Conservation (phyloP, 2,888 invertebrate genomes). For the Agrotis ipsilon region DNA sequence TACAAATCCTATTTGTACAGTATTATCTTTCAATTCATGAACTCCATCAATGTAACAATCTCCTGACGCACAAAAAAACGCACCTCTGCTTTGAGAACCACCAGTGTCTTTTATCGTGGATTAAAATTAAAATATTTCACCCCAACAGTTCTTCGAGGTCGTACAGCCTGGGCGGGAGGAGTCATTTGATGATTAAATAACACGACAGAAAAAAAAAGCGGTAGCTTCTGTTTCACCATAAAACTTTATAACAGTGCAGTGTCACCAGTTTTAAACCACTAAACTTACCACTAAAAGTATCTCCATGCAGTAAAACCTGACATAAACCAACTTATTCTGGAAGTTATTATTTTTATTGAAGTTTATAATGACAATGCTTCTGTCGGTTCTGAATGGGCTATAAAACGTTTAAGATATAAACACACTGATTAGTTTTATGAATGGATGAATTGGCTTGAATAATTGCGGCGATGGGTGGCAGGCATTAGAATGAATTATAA, state of each 20-base stretch:
- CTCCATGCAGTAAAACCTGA: constrained; percentile 33
- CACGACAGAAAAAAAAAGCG: too few relatives aligned
- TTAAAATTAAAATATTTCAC: background rate
- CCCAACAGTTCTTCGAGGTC: too few relatives aligned
- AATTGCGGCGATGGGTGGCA: constrained; percentile 38
- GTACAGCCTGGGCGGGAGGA: too few relatives aligned
- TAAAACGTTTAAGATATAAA: constrained; percentile 62
- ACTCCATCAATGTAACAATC: background rate
- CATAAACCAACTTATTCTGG: constrained; percentile 54
- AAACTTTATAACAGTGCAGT: constrained; percentile 9
- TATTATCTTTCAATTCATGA: background rate
- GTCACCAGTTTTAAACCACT: constrained; percentile 22
- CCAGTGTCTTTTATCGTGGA: too few relatives aligned
- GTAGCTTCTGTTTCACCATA: background rate
- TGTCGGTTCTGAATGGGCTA: constrained; percentile 45
- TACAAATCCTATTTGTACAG: background rate
- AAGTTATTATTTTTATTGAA: constrained; percentile 48
- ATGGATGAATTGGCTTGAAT: constrained; percentile 58
- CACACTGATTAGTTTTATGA: constrained; percentile 64
- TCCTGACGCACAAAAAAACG: background rate
- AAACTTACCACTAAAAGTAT: background rate
- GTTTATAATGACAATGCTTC: constrained; percentile 49
- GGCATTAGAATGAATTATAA: constrained; percentile 48
- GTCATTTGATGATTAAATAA: too few relatives aligned
- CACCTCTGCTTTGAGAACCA: too few relatives aligned